These are phyloP conservation scores for Variabilichromis moorii DNA, from an alignment of 2,113 vertebrate species.

Conservation along the genomic window DNA sequence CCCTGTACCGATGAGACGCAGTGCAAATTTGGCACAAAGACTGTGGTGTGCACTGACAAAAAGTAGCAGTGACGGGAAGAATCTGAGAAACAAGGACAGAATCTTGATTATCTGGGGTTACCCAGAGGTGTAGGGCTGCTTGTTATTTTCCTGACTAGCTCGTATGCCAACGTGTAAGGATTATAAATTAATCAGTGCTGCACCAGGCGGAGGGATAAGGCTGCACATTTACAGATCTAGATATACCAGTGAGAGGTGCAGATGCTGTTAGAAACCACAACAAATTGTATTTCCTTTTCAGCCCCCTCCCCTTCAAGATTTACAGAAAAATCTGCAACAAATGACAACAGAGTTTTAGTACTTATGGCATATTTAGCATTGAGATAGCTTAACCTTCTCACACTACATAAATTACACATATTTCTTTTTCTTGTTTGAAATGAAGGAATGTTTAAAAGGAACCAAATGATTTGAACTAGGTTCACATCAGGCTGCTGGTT, in stretches of 20 bases:
- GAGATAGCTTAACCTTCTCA: background rate
- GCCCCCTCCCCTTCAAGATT: background rate
- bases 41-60: background rate
- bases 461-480: background rate
- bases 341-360: background rate
- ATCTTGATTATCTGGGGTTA: background rate
- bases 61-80: constrained; percentile 1
- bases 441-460: background rate
- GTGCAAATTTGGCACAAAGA: background rate
- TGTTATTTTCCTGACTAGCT: background rate
- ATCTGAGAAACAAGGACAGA: background rate
- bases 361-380: background rate
- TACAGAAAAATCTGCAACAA: background rate
- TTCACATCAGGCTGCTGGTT: background rate
- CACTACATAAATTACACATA: background rate
- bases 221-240: background rate
- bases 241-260: background rate
- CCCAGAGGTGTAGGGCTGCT: background rate
- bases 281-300: background rate
- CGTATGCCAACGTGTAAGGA: background rate
- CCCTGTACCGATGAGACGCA: background rate
- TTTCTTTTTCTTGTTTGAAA: background rate
- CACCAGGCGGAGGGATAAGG: background rate
- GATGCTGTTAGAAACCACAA: background rate
- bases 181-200: background rate